Percentiles rank a stretch among this genome's conserved stretches.
Conservation (phyloP, 2,113 vertebrate genomes). For the Indicator maculatus region DNA sequence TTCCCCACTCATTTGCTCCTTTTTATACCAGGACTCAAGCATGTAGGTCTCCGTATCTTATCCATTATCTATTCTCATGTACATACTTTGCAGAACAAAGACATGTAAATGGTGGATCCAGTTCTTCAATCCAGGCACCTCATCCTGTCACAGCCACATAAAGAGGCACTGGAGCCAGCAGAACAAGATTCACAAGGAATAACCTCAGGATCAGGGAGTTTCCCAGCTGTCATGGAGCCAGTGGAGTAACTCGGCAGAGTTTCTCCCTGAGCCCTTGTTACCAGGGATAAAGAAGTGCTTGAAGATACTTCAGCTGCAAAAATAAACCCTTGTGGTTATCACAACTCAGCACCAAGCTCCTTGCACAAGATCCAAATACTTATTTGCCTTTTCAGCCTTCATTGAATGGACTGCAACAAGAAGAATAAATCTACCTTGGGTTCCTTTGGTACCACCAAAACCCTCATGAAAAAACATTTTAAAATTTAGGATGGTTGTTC, state of each 20-base stretch:
- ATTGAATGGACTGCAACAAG: not conserved
- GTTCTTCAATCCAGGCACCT: not conserved
- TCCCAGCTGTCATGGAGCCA: not conserved
- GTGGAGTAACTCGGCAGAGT: rapidly evolving
- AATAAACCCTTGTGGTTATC: not conserved
- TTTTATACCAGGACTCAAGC: not conserved
- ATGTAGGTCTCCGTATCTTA: not conserved
- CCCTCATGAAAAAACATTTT: not conserved
- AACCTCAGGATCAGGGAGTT: slow-evolving; percentile 13
- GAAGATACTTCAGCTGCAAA: not conserved
- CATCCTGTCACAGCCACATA: not conserved
- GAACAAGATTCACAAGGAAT: slow-evolving; percentile 35
- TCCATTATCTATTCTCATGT: not conserved
- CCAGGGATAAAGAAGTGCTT: not conserved
- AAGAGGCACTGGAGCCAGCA: not conserved
- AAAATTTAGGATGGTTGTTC: not conserved
- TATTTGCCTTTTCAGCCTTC: not conserved
- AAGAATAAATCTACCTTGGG: not conserved
- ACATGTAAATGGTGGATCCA: not conserved
- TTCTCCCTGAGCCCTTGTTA: not conserved
- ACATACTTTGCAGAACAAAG: slow-evolving; percentile 31
- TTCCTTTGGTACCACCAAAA: not conserved
- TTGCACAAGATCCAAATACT: rapidly evolving
- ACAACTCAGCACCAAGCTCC: not conserved
- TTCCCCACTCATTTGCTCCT: not conserved